Evolutionary conservation across 2,113 vertebrate genomes (phyloP).

Genomic region (Oryctolagus cuniculus): mOryCun1.1 NC_091447.1:38311501-38312000

Average conservation of each 20-base stretch:
- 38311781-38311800: constrained; percentile 17
- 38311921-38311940: too few relatives aligned
- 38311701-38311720: not conserved
- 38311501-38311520: constrained; percentile 66
- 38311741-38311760: constrained; percentile 29
- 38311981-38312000: too few relatives aligned
- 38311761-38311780: not conserved
- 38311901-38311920: too few relatives aligned
- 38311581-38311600: constrained; percentile 56
- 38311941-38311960: too few relatives aligned
- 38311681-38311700: not conserved
- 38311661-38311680: not conserved
- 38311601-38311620: not conserved
- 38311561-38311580: constrained; percentile 56
- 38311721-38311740: not conserved
- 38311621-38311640: constrained; percentile 36
- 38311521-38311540: not conserved
- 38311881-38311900: not conserved
- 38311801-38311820: not conserved
- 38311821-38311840: not conserved
- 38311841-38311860: not conserved
- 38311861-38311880: not conserved
- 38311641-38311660: not conserved
- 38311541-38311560: not conserved
- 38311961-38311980: too few relatives aligned